A percentile compares a stretch with the other conserved stretches of the same genome.
phyloP scores from a whole-genome alignment of 1,140 invertebrate genomes.

The Idris sp. region DNA sequence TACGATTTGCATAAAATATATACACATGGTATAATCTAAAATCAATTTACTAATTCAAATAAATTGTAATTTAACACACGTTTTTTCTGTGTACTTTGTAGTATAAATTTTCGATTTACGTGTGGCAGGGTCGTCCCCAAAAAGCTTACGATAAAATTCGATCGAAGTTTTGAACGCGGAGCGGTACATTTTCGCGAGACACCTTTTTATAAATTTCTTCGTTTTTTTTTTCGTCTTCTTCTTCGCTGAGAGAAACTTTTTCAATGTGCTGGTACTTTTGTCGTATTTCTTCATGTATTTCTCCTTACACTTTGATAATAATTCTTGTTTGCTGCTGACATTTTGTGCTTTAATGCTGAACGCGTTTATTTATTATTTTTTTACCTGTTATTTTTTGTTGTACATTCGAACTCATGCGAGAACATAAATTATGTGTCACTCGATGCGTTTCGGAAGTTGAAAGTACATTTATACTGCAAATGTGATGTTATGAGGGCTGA shows the following conservation, averaged over 20 bases:
- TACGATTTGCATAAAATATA: too few relatives aligned
- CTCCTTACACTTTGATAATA: constrained; percentile 43
- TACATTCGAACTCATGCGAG: constrained; percentile 9
- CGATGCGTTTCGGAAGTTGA: constrained; percentile 41
- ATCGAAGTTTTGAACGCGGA: constrained; percentile 24
- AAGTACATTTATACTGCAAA: constrained; percentile 52
- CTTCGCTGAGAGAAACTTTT: constrained; percentile 14
- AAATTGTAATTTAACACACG: constrained; percentile 1
- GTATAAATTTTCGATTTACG: constrained; percentile 20
- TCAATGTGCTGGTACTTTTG: constrained; percentile 30
- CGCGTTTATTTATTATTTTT: constrained; percentile 15
- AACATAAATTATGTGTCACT: constrained; percentile 42
- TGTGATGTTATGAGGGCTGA: constrained; percentile 14
- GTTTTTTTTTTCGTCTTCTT: too few relatives aligned
- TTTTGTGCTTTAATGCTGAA: constrained; percentile 40
- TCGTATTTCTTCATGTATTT: constrained; percentile 43
- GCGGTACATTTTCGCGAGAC: constrained; percentile 21
- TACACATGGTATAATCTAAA: too few relatives aligned
- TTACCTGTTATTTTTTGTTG: constrained; percentile 4
- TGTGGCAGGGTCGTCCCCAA: constrained; percentile 20
- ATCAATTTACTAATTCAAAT: constrained; percentile 1
- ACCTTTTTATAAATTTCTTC: too few relatives aligned
- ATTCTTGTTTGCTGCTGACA: constrained; percentile 35
- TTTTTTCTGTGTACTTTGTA: background rate
- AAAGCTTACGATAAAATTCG: constrained; percentile 39